Evolutionary conservation across 2,113 vertebrate genomes (phyloP).

Genomic region (Lucifuga dentata): DNA sequence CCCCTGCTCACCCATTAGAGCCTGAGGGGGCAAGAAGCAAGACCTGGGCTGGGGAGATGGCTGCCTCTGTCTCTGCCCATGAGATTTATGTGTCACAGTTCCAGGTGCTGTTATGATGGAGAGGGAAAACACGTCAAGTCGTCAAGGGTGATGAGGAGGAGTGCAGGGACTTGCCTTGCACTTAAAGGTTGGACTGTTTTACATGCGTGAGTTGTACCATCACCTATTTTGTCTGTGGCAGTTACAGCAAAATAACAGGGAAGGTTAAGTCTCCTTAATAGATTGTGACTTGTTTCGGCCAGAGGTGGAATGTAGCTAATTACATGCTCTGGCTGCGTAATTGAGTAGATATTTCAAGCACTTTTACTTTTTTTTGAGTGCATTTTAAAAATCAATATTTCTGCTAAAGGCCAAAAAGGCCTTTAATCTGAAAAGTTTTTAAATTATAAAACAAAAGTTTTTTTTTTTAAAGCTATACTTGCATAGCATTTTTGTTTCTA

Average conservation of each 20-base stretch:
- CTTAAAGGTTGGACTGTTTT: constrained; percentile 53
- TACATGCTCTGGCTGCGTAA: neutral
- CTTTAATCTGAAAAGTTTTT: too few relatives aligned
- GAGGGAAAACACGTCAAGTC: constrained; percentile 48
- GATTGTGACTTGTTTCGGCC: constrained; percentile 24
- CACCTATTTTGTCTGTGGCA: constrained; percentile 17
- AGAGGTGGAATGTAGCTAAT: constrained; percentile 30
- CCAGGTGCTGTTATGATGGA: constrained; percentile 77
- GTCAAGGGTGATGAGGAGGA: constrained; percentile 55
- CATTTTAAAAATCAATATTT: too few relatives aligned
- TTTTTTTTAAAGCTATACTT: too few relatives aligned
- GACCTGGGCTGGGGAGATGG: constrained; percentile 30
- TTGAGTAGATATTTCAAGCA: neutral
- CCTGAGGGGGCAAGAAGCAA: constrained; percentile 40
- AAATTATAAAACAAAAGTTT: too few relatives aligned
- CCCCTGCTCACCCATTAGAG: constrained; percentile 67
- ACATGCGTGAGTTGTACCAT: constrained; percentile 25
- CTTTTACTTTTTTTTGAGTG: too few relatives aligned
- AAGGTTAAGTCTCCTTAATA: constrained; percentile 6
- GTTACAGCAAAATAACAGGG: constrained; percentile 46
- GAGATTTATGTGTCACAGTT: constrained; percentile 70
- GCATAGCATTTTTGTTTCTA: too few relatives aligned
- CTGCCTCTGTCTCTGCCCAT: constrained; percentile 59
- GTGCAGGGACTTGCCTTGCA: constrained; percentile 65
- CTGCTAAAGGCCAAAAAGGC: too few relatives aligned